phyloP scores from a whole-genome alignment of 2,797 vertebrate genomes.

The Bradypus variegatus region DNA sequence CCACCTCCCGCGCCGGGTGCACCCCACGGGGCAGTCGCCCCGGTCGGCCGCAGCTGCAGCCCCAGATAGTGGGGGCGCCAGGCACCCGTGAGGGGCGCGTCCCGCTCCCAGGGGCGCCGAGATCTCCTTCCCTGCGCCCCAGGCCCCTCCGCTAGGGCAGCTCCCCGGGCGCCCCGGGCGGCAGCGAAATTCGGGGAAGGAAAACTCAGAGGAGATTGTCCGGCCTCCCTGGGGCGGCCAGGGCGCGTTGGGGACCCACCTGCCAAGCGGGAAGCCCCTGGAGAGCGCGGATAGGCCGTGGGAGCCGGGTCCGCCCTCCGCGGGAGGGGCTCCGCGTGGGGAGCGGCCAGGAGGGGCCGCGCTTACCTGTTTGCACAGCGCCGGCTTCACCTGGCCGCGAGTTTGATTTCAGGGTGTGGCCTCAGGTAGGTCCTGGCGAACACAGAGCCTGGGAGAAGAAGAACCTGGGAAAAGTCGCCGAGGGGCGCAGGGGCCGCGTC shows the following conservation, averaged over 20 bases:
- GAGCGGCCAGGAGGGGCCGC: slow-evolving; percentile 67
- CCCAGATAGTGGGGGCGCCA: no score
- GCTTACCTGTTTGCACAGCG: slow-evolving; percentile 72
- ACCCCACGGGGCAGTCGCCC: no score
- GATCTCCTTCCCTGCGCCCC: not conserved
- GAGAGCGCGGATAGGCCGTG: not conserved
- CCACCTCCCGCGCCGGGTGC: not conserved
- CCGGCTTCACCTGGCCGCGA: slow-evolving; percentile 69
- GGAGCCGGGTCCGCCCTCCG: slow-evolving; percentile 46
- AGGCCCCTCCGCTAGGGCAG: not conserved
- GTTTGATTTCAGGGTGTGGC: slow-evolving; percentile 79
- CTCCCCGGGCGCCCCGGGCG: not conserved
- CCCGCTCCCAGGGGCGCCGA: not conserved
- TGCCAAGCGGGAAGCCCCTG: slow-evolving; percentile 19
- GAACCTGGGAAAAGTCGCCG: slow-evolving; percentile 41
- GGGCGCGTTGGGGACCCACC: slow-evolving; percentile 42
- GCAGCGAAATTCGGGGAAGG: not conserved
- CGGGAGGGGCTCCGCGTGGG: slow-evolving; percentile 70
- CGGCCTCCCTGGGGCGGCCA: not conserved
- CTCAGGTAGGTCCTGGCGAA: slow-evolving; percentile 73
- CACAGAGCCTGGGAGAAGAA: slow-evolving; percentile 63
- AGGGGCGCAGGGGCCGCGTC: slow-evolving; percentile 53
- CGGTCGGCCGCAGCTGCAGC: no score
- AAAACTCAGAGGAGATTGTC: not conserved
- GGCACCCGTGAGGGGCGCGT: not conserved